Evolutionary conservation across 2,113 vertebrate species (phyloP), one percentile per base, ranked within the genome.

Genomic region (Xiphias gladius): DNA sequence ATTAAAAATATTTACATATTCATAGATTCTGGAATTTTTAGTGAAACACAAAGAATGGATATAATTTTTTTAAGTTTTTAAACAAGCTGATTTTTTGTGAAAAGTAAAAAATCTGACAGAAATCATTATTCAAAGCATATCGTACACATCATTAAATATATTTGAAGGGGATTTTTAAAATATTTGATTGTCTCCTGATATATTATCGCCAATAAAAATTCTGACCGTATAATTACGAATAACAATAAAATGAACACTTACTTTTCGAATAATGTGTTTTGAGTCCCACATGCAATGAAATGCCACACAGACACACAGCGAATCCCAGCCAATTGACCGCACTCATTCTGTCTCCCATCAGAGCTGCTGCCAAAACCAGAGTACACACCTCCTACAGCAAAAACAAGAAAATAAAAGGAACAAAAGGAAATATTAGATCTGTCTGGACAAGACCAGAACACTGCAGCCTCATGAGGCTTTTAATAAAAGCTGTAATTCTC

Each of bases 271-370:
- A 95, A 61, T 96, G 88, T 3, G 95, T 95, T 90, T 98, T 99
- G 62, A 99, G 94, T 65, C 95, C 93, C 16, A 99, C 91, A 0
- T 99, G 98, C 55, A 99, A 86, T 5, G 96, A 97, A 85, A 99
- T 98, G 24, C 97, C 98, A 0, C 93, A 96, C 16, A 99, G 91
- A 91, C 98, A 99, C 54, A 98, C 94, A 10, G 82, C 96, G 13
- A 99, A 99, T 72, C 98, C 98, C 85, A 98, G 87, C 97, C 97
- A 99, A 91, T 99, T 99, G 4, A 98, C 41, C 0, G 82, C 22
- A 59, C 89, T 97, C 92, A 99, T 95, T 79, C 68, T 94, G 67
- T 98, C 97, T 19, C 96, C 98, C 94, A 97, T 94, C 76, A 99
- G 83, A 75, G 76, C 88, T 1, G 96, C 94, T 1, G 98, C 97